Conservation (phyloP, 2,888 invertebrate genomes). For the Pelosia muscerda region DNA sequence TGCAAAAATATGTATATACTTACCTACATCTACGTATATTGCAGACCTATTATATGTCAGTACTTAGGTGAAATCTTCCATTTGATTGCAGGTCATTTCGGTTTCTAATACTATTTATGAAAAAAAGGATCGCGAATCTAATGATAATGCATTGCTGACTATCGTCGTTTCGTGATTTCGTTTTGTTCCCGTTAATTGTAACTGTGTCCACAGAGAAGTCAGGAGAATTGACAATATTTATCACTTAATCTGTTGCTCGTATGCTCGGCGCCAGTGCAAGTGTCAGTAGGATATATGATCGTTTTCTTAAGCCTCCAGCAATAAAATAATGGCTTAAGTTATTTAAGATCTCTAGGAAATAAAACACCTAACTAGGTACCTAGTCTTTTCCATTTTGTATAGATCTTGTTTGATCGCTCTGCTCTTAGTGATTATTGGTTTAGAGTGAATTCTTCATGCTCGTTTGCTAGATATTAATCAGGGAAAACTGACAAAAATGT, state of each 20-base stretch:
- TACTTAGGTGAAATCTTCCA: too few relatives aligned
- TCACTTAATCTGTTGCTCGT: slow-evolving; percentile 15
- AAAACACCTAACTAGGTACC: slow-evolving; percentile 17
- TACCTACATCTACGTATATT: too few relatives aligned
- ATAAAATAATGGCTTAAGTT: slow-evolving; percentile 23
- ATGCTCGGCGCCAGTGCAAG: slow-evolving; percentile 3
- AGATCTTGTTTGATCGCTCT: slow-evolving; percentile 15
- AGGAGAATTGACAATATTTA: slow-evolving; percentile 8
- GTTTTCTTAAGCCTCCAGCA: slow-evolving; percentile 19
- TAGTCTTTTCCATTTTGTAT: slow-evolving; percentile 16
- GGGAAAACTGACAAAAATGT: too few relatives aligned
- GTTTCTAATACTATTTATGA: too few relatives aligned
- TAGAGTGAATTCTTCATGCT: too few relatives aligned
- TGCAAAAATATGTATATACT: too few relatives aligned
- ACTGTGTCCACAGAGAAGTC: neutral
- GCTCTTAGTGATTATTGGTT: neutral
- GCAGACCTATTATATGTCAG: too few relatives aligned
- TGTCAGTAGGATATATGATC: slow-evolving; percentile 24
- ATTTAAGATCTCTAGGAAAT: slow-evolving; percentile 24
- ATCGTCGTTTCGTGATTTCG: too few relatives aligned
- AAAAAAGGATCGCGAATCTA: too few relatives aligned
- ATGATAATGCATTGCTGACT: too few relatives aligned
- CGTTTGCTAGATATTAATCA: too few relatives aligned
- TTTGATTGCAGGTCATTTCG: too few relatives aligned
- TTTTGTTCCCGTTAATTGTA: slow-evolving; percentile 16